Percentiles rank a stretch among this genome's conserved stretches.
These are phyloP conservation scores for Rhodinocichla rosea DNA, from an alignment of 2,113 vertebrate species.

Conservation along the genomic window DNA sequence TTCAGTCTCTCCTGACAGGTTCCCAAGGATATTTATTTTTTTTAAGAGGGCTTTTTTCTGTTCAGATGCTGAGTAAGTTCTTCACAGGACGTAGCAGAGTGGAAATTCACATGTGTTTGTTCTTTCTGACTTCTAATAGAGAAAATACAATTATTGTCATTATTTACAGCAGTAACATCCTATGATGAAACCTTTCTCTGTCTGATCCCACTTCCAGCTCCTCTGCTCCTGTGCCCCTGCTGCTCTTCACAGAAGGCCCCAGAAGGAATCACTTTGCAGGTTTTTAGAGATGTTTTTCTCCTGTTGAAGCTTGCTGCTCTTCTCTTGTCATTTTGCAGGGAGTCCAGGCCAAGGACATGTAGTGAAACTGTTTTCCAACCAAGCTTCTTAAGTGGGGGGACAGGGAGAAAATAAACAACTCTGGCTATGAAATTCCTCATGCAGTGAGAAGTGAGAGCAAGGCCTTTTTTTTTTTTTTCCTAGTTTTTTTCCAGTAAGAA, in stretches of 20 bases:
- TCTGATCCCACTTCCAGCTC: background rate
- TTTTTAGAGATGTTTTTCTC: background rate
- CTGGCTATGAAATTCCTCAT: background rate
- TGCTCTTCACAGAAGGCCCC: background rate
- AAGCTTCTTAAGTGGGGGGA: background rate
- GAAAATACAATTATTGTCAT: background rate
- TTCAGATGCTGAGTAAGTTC: background rate
- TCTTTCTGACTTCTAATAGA: background rate
- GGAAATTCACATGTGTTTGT: background rate
- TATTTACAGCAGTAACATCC: background rate
- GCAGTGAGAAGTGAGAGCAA: background rate
- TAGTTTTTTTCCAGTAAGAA: background rate
- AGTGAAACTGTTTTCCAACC: background rate
- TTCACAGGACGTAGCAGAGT: background rate
- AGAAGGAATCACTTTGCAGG: background rate
- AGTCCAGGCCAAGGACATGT: background rate
- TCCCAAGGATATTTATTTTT: background rate
- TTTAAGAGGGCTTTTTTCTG: background rate
- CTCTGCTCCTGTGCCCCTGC: background rate
- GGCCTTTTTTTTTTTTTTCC: background rate
- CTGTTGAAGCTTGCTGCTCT: background rate
- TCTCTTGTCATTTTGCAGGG: background rate
- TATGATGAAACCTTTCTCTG: background rate
- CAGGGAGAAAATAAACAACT: background rate
- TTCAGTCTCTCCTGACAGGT: background rate